These are phyloP conservation scores for Synanthedon vespiformis DNA, from an alignment of 2,888 invertebrate species.

Conservation along the genomic window DNA sequence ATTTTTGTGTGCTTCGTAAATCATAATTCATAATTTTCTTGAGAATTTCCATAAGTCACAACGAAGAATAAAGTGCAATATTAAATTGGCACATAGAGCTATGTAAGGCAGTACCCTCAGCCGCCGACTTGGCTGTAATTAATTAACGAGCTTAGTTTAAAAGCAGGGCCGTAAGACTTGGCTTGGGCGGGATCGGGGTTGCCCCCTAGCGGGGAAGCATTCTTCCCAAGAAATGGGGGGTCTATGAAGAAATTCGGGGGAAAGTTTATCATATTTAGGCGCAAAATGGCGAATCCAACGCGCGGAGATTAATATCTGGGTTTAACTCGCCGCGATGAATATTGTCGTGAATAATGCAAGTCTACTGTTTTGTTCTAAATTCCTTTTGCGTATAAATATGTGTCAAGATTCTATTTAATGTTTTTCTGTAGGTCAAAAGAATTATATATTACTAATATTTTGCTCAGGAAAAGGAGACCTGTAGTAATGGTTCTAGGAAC, in stretches of 20 bases:
- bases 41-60: background rate
- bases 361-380: conserved; percentile 34
- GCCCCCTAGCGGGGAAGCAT: conserved; percentile 32
- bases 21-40: background rate
- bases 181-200: conserved; percentile 35
- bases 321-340: conserved; percentile 65
- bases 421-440: no score
- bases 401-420: no score
- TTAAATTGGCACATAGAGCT: conserved; percentile 63
- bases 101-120: conserved; percentile 57
- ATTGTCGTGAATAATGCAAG: conserved; percentile 59
- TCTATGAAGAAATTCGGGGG: conserved; percentile 64
- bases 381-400: background rate
- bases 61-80: conserved; percentile 32
- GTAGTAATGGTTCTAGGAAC: no score
- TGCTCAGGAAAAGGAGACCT: no score
- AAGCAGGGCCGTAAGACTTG: conserved; percentile 69
- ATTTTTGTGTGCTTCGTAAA: no score
- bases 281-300: conserved; percentile 70
- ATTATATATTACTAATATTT: no score
- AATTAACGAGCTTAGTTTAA: conserved; percentile 73
- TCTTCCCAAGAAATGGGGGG: conserved; percentile 45
- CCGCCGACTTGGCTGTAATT: conserved; percentile 69
- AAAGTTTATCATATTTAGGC: conserved; percentile 72
- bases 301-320: conserved; percentile 69